Conservation (phyloP, 2,113 vertebrate species). For the Lasiurus cinereus region DNA sequence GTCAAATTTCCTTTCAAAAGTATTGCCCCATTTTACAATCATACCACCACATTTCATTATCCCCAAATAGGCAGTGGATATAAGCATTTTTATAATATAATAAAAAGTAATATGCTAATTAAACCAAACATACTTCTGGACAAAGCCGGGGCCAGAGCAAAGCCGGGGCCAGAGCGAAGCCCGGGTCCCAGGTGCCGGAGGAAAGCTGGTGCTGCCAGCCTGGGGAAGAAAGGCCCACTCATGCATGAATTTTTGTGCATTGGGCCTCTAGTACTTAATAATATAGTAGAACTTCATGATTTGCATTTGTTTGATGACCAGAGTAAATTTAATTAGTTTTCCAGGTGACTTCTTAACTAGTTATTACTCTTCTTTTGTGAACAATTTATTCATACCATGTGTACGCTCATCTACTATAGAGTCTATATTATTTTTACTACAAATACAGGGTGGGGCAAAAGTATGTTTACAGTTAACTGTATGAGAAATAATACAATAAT, state of each 20-base stretch:
- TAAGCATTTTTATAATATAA: not conserved
- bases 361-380: not conserved
- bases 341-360: not conserved
- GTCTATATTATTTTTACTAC: not conserved
- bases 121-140: too few species aligned
- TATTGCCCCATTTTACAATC: not conserved
- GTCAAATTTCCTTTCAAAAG: constrained; percentile 17
- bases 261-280: not conserved
- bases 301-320: not conserved
- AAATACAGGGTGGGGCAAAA: not conserved
- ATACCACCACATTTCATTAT: not conserved
- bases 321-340: constrained; percentile 11
- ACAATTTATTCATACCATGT: not conserved
- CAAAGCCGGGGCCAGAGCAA: too few species aligned
- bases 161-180: too few species aligned
- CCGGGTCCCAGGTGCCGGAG: too few species aligned
- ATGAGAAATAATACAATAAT: not conserved
- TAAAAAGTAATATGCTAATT: too few species aligned
- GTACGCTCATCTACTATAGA: not conserved
- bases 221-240: too few species aligned
- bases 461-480: not conserved
- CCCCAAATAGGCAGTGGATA: not conserved
- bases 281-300: not conserved
- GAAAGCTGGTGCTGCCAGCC: too few species aligned
- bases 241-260: too few species aligned